Evolutionary conservation across 2,113 vertebrate genomes (phyloP).

Genomic region (Ibidorhyncha struthersii): DNA sequence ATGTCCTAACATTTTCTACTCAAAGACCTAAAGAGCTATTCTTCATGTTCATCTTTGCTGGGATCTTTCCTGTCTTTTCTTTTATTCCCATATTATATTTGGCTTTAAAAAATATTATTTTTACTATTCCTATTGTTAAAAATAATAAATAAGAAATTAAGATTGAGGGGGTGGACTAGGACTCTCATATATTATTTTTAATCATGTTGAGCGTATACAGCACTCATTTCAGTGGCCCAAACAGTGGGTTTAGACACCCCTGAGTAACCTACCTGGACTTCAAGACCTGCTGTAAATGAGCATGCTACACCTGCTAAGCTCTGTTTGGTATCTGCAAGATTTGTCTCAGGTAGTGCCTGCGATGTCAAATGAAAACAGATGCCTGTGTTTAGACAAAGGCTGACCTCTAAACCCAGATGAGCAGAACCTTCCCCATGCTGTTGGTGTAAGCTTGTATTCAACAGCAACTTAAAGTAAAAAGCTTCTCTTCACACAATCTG

Average conservation of each 20-base stretch:
- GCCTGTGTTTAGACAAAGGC: not conserved
- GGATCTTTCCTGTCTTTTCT: not conserved
- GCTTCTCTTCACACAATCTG: not conserved
- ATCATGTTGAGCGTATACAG: not conserved
- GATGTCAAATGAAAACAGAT: not conserved
- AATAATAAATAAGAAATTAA: not conserved
- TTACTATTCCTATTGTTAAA: not conserved
- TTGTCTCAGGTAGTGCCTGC: not conserved
- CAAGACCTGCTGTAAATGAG: not conserved
- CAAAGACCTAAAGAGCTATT: not conserved
- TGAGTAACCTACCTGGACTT: not conserved
- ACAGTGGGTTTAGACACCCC: not conserved
- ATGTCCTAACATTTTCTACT: not conserved
- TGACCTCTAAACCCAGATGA: not conserved
- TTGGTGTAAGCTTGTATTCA: not conserved
- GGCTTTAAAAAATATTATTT: not conserved
- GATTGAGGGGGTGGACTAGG: accelerated
- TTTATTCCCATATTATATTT: not conserved
- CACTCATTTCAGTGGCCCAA: not conserved
- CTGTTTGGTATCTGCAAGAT: not conserved
- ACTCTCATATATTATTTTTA: not conserved
- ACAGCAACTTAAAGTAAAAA: not conserved
- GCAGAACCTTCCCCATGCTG: not conserved
- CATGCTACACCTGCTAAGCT: too few relatives aligned
- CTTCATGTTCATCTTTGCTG: not conserved